Evolutionary conservation across 2,113 vertebrate species (phyloP).

Genomic region (Tor tambroides): DNA sequence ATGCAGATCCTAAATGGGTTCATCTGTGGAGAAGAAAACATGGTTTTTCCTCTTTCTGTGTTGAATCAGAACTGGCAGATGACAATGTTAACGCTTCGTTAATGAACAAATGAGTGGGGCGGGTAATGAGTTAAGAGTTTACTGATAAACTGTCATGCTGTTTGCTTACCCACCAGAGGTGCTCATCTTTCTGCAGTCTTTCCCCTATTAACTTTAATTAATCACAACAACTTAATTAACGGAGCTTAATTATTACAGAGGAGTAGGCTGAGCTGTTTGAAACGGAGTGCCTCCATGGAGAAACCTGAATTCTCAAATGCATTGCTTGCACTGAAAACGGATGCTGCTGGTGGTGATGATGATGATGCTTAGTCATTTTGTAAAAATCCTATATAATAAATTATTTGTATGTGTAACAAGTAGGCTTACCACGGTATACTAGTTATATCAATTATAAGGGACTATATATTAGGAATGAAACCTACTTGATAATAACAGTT

Average conservation of each 20-base stretch:
- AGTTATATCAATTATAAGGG: not conserved
- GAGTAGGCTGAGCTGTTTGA: constrained; percentile 45
- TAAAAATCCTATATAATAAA: not conserved
- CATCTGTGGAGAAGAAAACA: constrained; percentile 23
- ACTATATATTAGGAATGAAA: not conserved
- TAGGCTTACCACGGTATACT: not conserved
- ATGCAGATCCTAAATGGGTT: not conserved
- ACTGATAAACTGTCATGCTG: constrained; percentile 48
- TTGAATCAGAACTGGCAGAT: constrained; percentile 49
- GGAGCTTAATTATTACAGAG: constrained; percentile 55
- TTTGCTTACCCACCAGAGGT: constrained; percentile 50
- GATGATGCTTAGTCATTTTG: not conserved
- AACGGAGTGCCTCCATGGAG: constrained; percentile 40
- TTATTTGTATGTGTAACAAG: not conserved
- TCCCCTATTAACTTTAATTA: constrained; percentile 55
- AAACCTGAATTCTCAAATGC: constrained; percentile 23
- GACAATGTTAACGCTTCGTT: constrained; percentile 55
- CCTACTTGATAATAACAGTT: too few species aligned
- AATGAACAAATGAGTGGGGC: constrained; percentile 59
- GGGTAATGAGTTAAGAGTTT: constrained; percentile 25
- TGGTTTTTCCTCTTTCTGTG: not conserved
- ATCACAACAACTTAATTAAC: constrained; percentile 58
- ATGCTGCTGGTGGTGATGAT: not conserved
- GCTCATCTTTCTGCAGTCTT: constrained; percentile 49
- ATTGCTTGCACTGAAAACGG: not conserved